Percentiles rank a stretch among this genome's conserved stretches.
These are phyloP conservation scores for Xestia c-nigrum DNA, from an alignment of 2,888 invertebrate genomes.

Conservation along the genomic window DNA sequence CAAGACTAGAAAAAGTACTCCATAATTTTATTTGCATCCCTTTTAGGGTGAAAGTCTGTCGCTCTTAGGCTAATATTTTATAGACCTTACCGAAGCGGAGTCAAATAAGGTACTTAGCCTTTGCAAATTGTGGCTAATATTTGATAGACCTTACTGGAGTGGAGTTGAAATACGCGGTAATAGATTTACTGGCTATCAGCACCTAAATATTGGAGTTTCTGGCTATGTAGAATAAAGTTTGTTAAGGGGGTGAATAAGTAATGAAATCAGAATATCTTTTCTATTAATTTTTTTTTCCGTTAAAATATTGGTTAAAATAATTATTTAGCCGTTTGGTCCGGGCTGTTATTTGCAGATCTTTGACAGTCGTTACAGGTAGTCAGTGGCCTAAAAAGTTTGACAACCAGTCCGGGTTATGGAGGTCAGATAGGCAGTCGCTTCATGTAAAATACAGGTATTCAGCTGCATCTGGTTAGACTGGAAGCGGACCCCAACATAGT, in stretches of 20 bases:
- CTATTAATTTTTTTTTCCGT: no score
- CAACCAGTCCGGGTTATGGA: no score
- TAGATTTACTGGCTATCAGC: slow-evolving; percentile 16
- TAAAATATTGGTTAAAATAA: no score
- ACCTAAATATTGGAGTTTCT: slow-evolving; percentile 6
- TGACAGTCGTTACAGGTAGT: no score
- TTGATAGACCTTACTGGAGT: slow-evolving; percentile 41
- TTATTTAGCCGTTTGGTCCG: no score
- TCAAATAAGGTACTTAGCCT: slow-evolving; percentile 2
- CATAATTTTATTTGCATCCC: slow-evolving; percentile 60
- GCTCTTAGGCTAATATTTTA: slow-evolving; percentile 50
- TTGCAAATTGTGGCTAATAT: slow-evolving; percentile 43
- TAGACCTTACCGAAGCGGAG: slow-evolving; percentile 16
- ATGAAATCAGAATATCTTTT: no score
- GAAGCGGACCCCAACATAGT: no score
- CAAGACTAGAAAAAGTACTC: slow-evolving; percentile 27
- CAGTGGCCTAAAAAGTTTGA: no score
- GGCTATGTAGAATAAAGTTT: not conserved
- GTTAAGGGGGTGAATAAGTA: not conserved
- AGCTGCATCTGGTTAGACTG: no score
- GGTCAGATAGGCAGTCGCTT: no score
- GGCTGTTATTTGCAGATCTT: no score
- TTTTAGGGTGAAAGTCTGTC: slow-evolving; percentile 36
- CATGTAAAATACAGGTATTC: no score
- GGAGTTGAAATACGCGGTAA: slow-evolving; percentile 25